Evolutionary conservation across 2,797 vertebrate genomes (phyloP).

Genomic region (Acrossocheilus wenchowensis): DNA sequence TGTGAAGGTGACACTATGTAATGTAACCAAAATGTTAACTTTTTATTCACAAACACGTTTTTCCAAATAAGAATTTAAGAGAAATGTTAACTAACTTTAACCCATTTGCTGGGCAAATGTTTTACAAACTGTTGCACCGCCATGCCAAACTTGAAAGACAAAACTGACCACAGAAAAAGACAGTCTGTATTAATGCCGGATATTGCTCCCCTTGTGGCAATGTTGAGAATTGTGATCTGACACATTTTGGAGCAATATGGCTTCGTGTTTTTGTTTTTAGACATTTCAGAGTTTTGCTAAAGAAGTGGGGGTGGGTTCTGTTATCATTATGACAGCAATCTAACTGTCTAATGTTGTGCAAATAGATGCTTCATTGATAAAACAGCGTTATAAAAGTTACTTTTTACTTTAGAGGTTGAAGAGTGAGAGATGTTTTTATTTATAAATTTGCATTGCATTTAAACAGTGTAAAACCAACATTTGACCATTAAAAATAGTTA

Average conservation of each 20-base stretch:
- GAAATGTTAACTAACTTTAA: background rate
- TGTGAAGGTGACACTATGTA: background rate
- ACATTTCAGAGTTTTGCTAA: background rate
- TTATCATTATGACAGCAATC: slow-evolving; percentile 29
- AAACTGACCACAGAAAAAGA: background rate
- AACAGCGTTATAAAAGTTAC: too few relatives aligned
- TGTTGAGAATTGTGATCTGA: background rate
- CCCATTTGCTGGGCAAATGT: background rate
- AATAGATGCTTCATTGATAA: slow-evolving; percentile 42
- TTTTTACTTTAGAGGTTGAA: background rate
- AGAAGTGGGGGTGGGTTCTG: slow-evolving; percentile 27
- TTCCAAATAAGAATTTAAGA: background rate
- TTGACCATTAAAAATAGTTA: background rate
- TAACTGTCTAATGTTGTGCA: background rate
- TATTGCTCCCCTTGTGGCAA: background rate
- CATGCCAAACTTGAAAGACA: background rate
- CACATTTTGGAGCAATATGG: background rate
- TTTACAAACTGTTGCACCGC: background rate
- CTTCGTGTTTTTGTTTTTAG: slow-evolving; percentile 7
- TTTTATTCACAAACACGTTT: background rate
- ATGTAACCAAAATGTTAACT: background rate
- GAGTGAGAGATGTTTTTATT: too few relatives aligned
- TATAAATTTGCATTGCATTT: background rate
- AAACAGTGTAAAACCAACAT: background rate
- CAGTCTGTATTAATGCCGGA: background rate